Conservation (phyloP, 2,888 invertebrate genomes). For the Habroteleia sp. region DNA sequence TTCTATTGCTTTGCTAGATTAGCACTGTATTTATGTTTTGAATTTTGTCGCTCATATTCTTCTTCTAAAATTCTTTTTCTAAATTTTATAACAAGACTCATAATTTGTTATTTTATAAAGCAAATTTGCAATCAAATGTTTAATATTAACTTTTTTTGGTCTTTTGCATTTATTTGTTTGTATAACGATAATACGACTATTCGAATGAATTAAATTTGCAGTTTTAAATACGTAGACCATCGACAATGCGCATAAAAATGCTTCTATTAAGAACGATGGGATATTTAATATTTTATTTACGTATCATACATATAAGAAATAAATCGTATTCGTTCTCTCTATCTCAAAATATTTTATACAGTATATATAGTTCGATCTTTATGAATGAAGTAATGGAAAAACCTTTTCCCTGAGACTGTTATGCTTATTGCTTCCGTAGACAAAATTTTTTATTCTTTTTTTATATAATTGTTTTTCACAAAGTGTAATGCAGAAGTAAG, state of each 20-base stretch:
- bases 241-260: constrained; percentile 27
- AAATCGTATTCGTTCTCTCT: constrained; percentile 16
- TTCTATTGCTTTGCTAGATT: neutral
- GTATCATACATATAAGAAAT: constrained; percentile 23
- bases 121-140: constrained; percentile 41
- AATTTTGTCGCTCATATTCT: constrained; percentile 1
- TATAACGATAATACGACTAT: constrained; percentile 22
- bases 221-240: constrained; percentile 33
- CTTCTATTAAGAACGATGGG: constrained; percentile 16
- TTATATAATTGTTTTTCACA: no score
- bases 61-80: constrained; percentile 31
- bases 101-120: constrained; percentile 21
- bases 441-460: neutral
- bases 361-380: constrained; percentile 16
- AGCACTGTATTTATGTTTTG: constrained; percentile 20
- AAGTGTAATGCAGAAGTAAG: no score
- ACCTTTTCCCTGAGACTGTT: neutral
- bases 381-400: constrained; percentile 8
- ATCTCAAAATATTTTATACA: constrained; percentile 25
- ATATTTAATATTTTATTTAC: constrained; percentile 46
- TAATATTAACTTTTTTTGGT: constrained; percentile 43
- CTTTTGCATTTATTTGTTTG: constrained; percentile 30
- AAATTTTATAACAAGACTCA: constrained; percentile 13
- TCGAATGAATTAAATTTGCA: constrained; percentile 21
- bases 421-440: neutral